Percentiles rank a stretch among this genome's conserved stretches.
Evolutionary conservation across 2,113 vertebrate genomes (phyloP).

Genomic region (Microtus ochrogaster): DNA sequence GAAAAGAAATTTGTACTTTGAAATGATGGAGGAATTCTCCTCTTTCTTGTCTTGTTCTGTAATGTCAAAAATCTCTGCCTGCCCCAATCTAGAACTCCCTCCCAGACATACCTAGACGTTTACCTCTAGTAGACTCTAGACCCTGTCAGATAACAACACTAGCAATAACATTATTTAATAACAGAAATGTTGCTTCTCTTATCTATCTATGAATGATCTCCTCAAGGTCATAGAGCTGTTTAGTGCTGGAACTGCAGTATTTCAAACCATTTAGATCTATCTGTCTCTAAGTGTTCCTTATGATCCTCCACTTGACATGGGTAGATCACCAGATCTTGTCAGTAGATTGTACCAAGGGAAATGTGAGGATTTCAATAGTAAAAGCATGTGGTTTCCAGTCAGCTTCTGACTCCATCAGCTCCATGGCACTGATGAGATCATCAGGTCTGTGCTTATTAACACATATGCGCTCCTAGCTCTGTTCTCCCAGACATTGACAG

Average conservation of each 20-base stretch:
- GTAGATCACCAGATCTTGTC: not conserved
- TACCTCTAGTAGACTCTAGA: not conserved
- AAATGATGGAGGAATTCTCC: not conserved
- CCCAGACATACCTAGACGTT: not conserved
- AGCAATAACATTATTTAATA: not conserved
- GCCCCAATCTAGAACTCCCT: not conserved
- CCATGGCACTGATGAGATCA: accelerated
- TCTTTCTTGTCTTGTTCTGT: not conserved
- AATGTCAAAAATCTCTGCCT: not conserved
- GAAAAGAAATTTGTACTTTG: not conserved
- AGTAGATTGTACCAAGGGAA: not conserved
- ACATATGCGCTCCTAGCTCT: not conserved
- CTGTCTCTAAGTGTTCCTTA: not conserved
- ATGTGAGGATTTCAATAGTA: not conserved
- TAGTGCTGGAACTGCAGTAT: not conserved
- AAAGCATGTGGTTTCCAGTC: not conserved
- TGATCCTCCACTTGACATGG: not conserved
- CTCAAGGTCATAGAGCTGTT: not conserved
- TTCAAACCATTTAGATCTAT: not conserved
- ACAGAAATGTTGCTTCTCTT: too few species aligned
- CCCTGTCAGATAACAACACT: not conserved
- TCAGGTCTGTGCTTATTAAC: not conserved
- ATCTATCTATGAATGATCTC: not conserved
- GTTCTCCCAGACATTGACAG: not conserved
- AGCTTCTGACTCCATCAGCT: not conserved